Base-by-base conservation (phyloP, 2,888 invertebrate species). In the Trichogramma evanescens region DNA sequence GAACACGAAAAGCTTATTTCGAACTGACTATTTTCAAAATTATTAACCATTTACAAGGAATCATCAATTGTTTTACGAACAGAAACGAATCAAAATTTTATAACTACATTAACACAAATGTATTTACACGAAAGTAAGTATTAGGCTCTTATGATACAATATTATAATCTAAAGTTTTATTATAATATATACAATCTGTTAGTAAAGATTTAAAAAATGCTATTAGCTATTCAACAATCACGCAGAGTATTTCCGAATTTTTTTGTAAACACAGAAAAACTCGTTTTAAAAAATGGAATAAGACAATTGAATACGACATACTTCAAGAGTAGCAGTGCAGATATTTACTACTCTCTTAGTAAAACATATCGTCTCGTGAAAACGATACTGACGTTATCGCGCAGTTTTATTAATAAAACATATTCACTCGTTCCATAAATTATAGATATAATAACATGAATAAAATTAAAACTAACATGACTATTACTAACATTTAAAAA, bases 151-250 rank as follows among this genome's bases (percentile, higher is more conserved):
- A 55, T 61, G 13, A 54, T 59, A 63, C 61, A 59, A 26, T 40
- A 52, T 9, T 59, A 57, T 44, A 63, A 50, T 26, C 56, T 58
- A 58, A 58, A 63, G 53, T 59, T 54, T 61, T 44, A 45, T 55
- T 59, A 63, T 63, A 26, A 54, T 64, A 64, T 13, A 13, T 48
- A 13, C 63, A 64, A 43, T 59, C 54, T 57, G 46, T 59, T 59
- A 58, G 53, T 51, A 51, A 26, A 26, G 26, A 26, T 26, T 26
- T 44, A 59, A 59, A 43, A 40, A 55, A 44, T 39, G 42, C 43
- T 52, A 44, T 40, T 56, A 55, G 44, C 58, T 60, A 58, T 9
- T 59, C 41, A 56, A 52, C 53, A 56, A 8, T 50, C 50, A 57
- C 50, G 38, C 42, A 13, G 8, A 9, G 54, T 44, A 54, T 49